Evolutionary conservation across 2,888 invertebrate species (phyloP).

Genomic region (Hydrotaea diabolus): DNA sequence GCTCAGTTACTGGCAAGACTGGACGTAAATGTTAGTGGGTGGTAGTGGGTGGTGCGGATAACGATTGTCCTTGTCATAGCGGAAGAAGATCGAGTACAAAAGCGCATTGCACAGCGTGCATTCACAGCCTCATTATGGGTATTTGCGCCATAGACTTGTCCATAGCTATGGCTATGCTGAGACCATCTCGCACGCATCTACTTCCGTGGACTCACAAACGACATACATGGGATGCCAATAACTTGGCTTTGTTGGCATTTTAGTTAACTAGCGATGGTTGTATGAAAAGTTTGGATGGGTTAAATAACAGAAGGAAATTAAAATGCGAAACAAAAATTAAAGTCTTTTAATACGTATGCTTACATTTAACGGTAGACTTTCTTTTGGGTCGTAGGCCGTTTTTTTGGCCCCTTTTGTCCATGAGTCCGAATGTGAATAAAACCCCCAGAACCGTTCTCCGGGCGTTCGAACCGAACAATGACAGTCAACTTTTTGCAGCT

Average conservation of each 20-base stretch:
- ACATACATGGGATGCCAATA: not conserved
- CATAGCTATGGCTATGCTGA: not conserved
- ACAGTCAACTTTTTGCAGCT: no score
- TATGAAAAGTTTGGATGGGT: not conserved
- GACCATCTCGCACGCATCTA: not conserved
- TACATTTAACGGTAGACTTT: no score
- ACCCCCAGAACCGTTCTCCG: no score
- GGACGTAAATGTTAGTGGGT: not conserved
- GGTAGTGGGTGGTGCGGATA: not conserved
- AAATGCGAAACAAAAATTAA: no score
- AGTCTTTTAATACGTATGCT: no score
- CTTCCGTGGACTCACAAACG: not conserved
- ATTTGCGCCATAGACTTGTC: slow-evolving; percentile 32
- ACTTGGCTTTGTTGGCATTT: not conserved
- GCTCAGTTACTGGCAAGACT: not conserved
- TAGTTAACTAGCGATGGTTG: not conserved
- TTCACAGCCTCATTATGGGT: slow-evolving; percentile 23
- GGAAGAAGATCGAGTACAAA: not conserved
- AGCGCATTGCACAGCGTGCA: not conserved
- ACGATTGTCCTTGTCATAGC: slow-evolving; percentile 1
- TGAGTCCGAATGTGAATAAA: no score
- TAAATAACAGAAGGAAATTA: not conserved
- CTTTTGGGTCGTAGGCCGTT: no score
- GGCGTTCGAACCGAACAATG: no score
- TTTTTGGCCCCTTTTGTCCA: no score